Base-by-base conservation (phyloP, 2,888 invertebrate genomes). In the Bursaphelenchus okinawaensis region DNA sequence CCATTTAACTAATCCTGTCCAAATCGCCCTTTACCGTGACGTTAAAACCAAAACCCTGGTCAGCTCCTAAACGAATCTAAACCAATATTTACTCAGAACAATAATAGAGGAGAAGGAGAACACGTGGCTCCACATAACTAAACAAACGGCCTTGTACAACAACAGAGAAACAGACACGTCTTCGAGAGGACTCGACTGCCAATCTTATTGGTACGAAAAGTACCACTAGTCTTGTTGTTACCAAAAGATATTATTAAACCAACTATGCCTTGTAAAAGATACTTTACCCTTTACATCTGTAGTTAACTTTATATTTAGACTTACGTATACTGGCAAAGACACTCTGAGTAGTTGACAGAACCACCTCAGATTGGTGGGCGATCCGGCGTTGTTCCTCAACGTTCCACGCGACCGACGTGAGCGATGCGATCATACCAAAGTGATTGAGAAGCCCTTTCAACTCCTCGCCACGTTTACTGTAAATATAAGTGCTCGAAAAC, bases 241-340 rank as follows among this genome's bases (percentile, higher is more conserved):
- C n/a, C n/a, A n/a, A n/a, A n/a, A n/a, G n/a, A n/a, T n/a, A n/a
- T n/a, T n/a, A n/a, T n/a, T n/a, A n/a, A n/a, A n/a, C n/a, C n/a
- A n/a, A n/a, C n/a, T n/a, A n/a, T n/a, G n/a, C n/a, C n/a, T n/a
- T n/a, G n/a, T n/a, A n/a, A n/a, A n/a, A n/a, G n/a, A n/a, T n/a
- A n/a, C n/a, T n/a, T n/a, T n/a, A n/a, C n/a, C n/a, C n/a, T n/a
- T n/a, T n/a, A n/a, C n/a, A n/a, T n/a, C n/a, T n/a, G n/a, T n/a
- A n/a, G n/a, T n/a, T n/a, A n/a, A n/a, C n/a, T n/a, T n/a, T n/a
- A n/a, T n/a, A n/a, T n/a, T n/a, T 19, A 40, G 24, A 74, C 72
- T 69, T 67, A 76, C 76, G 75, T 20, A 76, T 52, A 55, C 68
- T 72, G 51, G 74, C 70, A 58, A 76, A 76, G 22, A 76, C 76